Percentiles rank a stretch among this genome's conserved stretches.
phyloP scores from a whole-genome alignment of 1,140 invertebrate species.

The Nylanderia fulva region DNA sequence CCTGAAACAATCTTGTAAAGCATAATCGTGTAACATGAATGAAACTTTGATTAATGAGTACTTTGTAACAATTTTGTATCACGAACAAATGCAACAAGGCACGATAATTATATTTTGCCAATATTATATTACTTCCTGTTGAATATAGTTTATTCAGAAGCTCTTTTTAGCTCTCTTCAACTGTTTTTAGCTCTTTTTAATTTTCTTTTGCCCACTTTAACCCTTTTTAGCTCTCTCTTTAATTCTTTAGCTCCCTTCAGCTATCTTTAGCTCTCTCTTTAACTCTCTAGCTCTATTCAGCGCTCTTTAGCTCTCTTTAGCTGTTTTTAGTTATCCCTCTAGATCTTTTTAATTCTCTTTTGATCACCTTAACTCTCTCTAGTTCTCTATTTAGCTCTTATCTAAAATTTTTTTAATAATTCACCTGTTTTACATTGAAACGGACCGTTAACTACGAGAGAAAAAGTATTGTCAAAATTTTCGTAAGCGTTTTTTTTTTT shows the following conservation, averaged over 20 bases:
- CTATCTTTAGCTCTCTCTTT: background rate
- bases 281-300: background rate
- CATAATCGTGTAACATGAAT: too few species aligned
- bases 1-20: too few species aligned
- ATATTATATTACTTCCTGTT: background rate
- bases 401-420: background rate
- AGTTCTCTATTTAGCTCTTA: too few species aligned
- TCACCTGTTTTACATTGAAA: constrained; percentile 32
- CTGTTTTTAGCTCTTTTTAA: background rate
- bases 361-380: too few species aligned
- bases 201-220: too few species aligned
- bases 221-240: background rate
- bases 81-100: constrained; percentile 10
- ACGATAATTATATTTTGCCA: constrained; percentile 12
- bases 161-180: background rate
- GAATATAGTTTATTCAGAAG: constrained; percentile 5
- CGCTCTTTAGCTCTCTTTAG: too few species aligned
- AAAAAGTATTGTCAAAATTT: constrained; percentile 12
- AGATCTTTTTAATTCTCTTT: too few species aligned
- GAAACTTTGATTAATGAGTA: background rate
- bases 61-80: constrained; percentile 7
- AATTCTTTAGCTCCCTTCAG: background rate
- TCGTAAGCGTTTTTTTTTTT: background rate
- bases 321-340: too few species aligned
- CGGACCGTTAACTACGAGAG: background rate